These are phyloP conservation scores for Syngnathus floridae DNA, from an alignment of 2,113 vertebrate species.

Conservation along the genomic window DNA sequence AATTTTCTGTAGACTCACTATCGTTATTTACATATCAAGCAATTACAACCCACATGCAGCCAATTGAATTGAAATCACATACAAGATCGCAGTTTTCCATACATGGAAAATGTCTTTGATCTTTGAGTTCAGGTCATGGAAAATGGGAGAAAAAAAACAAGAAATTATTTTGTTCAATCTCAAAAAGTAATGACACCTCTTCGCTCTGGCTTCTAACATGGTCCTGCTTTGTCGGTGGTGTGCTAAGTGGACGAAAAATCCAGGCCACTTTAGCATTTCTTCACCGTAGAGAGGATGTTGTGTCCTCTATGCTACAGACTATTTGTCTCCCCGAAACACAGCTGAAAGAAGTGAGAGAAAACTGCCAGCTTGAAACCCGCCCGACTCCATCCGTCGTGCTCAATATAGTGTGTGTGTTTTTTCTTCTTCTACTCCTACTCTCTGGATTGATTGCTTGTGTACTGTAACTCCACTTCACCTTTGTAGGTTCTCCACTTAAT, in stretches of 20 bases:
- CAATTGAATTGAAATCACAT: too few relatives aligned
- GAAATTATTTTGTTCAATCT: background rate
- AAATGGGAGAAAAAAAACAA: background rate
- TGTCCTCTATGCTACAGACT: slow-evolving; percentile 36
- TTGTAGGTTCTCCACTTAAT: background rate
- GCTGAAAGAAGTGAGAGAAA: slow-evolving; percentile 16
- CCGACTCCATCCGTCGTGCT: background rate
- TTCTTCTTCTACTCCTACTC: background rate
- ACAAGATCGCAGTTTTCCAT: background rate
- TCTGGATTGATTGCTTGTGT: slow-evolving; percentile 3
- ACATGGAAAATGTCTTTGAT: background rate
- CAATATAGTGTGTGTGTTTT: background rate
- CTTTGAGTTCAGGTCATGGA: background rate
- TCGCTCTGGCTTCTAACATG: background rate
- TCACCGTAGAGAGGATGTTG: slow-evolving; percentile 31
- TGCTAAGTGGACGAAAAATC: slow-evolving; percentile 32
- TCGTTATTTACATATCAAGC: background rate
- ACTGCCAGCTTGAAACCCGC: slow-evolving; percentile 15
- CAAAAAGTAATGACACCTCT: background rate
- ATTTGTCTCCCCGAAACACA: slow-evolving; percentile 41
- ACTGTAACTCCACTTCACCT: slow-evolving; percentile 7
- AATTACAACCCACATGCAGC: background rate
- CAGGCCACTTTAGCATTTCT: slow-evolving; percentile 39
- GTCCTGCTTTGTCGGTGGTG: background rate
- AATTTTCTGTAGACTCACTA: background rate